Percentiles rank a stretch among this genome's conserved stretches.
Evolutionary conservation across 1,140 invertebrate species (phyloP).

Genomic region (Holotrichia oblita): DNA sequence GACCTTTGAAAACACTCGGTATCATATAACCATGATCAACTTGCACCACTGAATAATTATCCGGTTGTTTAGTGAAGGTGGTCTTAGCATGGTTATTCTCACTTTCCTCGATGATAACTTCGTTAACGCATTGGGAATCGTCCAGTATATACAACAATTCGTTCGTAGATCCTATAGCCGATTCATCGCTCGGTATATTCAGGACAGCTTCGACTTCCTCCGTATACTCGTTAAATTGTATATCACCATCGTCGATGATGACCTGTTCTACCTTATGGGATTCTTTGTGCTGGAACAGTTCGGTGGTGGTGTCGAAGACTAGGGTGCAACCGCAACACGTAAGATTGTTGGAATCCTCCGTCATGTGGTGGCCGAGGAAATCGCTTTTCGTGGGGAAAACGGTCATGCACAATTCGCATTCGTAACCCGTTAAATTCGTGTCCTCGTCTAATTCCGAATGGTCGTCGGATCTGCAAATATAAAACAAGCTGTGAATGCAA

Average conservation of each 20-base stretch:
- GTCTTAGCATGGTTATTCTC: conserved; percentile 39
- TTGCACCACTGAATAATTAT: conserved; percentile 51
- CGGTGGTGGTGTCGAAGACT: conserved; percentile 50
- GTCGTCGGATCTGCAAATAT: conserved; percentile 43
- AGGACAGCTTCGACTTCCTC: conserved; percentile 45
- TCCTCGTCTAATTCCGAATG: background rate
- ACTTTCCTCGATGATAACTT: conserved; percentile 56
- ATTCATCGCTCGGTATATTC: conserved; percentile 50
- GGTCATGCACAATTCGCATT: conserved; percentile 48
- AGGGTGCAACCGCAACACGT: conserved; percentile 55
- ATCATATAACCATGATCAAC: conserved; percentile 59
- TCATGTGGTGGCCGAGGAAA: conserved; percentile 55
- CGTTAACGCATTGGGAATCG: conserved; percentile 55
- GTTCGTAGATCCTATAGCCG: conserved; percentile 44
- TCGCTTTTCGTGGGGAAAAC: conserved; percentile 50
- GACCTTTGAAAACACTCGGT: conserved; percentile 45
- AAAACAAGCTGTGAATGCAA: background rate
- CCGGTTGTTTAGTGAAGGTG: conserved; percentile 40
- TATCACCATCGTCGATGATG: conserved; percentile 38
- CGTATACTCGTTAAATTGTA: conserved; percentile 43
- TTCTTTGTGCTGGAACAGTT: conserved; percentile 56
- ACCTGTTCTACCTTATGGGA: conserved; percentile 49
- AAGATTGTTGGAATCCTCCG: conserved; percentile 49
- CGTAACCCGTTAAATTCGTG: conserved; percentile 24
- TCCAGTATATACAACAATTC: conserved; percentile 57